Conservation (phyloP, 23 tunicate genomes). For the Halocynthia roretzi region DNA sequence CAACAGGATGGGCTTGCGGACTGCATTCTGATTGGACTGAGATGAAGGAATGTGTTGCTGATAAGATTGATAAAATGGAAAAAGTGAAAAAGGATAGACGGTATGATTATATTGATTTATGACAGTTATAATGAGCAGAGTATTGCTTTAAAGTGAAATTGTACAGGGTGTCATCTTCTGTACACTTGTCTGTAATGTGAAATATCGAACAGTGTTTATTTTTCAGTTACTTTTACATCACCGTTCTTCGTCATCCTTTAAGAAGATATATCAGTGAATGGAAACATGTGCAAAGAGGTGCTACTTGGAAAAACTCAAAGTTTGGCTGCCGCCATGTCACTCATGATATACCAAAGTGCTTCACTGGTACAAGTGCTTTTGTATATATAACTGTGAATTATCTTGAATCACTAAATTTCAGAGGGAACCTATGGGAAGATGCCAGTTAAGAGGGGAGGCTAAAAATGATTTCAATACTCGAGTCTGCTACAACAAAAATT, state of each 20-base stretch:
- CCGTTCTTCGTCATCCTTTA: constrained; percentile 62
- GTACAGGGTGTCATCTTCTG: neutral
- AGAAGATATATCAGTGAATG: constrained; percentile 72
- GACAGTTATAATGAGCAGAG: neutral
- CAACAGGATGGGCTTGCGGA: constrained; percentile 85
- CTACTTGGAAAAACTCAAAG: constrained; percentile 65
- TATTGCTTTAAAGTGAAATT: neutral
- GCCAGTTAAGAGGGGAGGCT: too few relatives aligned
- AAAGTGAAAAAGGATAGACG: neutral
- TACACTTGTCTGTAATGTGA: neutral
- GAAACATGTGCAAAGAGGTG: constrained; percentile 76
- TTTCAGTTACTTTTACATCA: constrained; percentile 62
- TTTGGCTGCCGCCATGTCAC: constrained; percentile 28
- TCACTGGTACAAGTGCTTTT: constrained; percentile 25
- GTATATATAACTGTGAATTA: neutral
- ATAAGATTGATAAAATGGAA: constrained; percentile 2
- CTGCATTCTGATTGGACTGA: constrained; percentile 92
- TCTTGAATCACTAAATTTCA: neutral
- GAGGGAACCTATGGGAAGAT: neutral
- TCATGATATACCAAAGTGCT: constrained; percentile 27
- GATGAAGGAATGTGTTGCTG: constrained; percentile 56
- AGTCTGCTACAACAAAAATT: too few relatives aligned
- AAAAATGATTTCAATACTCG: too few relatives aligned
- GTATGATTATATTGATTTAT: neutral
- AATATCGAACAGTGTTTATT: neutral